Base-by-base conservation (phyloP, 2,888 invertebrate genomes). In the Nomada hirtipes region DNA sequence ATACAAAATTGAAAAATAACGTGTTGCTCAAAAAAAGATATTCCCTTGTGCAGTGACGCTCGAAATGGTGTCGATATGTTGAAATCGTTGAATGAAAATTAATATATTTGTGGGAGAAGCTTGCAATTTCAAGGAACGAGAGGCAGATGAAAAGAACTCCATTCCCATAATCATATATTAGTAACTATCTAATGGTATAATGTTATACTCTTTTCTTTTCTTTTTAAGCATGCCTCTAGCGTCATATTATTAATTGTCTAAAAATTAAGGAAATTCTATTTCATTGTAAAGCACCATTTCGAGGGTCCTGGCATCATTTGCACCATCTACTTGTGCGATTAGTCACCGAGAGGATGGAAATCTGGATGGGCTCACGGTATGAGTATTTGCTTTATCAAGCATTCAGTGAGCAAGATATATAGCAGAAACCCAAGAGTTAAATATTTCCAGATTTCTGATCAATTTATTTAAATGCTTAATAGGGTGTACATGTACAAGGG, bases 401-500 rank as follows among this genome's bases (percentile, higher is more conserved):
- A 89, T 89, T 83, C 75, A 86, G 82, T 85, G 84, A 88, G 81
- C 86, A 81, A 85, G 77, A 89, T 88, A 77, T 88, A 86, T 89
- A 91, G 86, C 91, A 91, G 90, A 92, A 92, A 93, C 90, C 92
- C 91, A 92, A 91, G 86, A 92, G 90, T 91, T 91, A 87, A 90
- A 87, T 91, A 84, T 92, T 91, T 92, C 90, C 90, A 93, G 89
- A 92, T 91, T 92, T 92, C 91, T 90, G 90, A 93, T 92, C 88
- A 91, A 92, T 93, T 93, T 93, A 93, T 93, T 93, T 75, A 84
- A 88, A 91, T 89, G 89, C 89, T 89, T 89, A 89, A 91, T 89
- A 90, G 88, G 91, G 89, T 91, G 86, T 92, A 93, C 93, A 93
- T 92, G 87, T 93, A 93, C 91, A 93, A 92, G 91, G 91, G 89